Percentiles rank a stretch among this genome's conserved stretches.
Conservation (phyloP, 2,888 invertebrate genomes). For the Apotomis turbidana region DNA sequence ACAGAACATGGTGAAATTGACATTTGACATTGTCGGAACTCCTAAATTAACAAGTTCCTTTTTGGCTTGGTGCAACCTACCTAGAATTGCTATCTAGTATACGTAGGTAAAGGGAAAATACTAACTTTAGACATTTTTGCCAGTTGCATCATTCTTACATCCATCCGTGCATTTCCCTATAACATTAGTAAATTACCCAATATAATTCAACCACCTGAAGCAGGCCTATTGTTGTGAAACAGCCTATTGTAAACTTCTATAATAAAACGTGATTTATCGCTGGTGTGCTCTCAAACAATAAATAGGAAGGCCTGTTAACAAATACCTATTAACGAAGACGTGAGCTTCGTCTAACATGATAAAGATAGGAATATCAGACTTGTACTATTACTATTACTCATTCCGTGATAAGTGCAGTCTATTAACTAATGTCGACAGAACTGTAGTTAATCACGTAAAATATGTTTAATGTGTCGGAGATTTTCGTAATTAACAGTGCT, state of each 20-base stretch:
- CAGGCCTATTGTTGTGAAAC: conserved; percentile 33
- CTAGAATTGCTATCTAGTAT: no score
- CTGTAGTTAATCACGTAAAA: neutral
- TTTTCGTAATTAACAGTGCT: neutral
- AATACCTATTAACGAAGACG: conserved; percentile 20
- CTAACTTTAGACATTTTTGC: no score
- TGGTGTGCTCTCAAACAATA: neutral
- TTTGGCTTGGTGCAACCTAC: no score
- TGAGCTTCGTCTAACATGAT: conserved; percentile 10
- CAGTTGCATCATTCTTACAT: no score
- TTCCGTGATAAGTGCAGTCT: neutral
- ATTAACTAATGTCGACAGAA: conserved; percentile 12
- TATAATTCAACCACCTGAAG: conserved; percentile 9
- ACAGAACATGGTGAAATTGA: no score
- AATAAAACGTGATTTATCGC: conserved; percentile 31
- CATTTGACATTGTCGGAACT: no score
- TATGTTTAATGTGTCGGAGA: neutral
- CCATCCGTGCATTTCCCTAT: no score
- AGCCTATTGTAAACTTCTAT: conserved; percentile 25
- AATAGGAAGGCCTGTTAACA: conserved; percentile 11
- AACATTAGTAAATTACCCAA: neutral
- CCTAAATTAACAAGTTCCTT: no score
- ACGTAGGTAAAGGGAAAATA: no score
- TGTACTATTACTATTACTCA: no score
- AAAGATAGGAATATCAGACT: conserved; percentile 1